These are phyloP conservation scores for Spilogale gracilis DNA, from an alignment of 2,113 vertebrate species.

Conservation along the genomic window DNA sequence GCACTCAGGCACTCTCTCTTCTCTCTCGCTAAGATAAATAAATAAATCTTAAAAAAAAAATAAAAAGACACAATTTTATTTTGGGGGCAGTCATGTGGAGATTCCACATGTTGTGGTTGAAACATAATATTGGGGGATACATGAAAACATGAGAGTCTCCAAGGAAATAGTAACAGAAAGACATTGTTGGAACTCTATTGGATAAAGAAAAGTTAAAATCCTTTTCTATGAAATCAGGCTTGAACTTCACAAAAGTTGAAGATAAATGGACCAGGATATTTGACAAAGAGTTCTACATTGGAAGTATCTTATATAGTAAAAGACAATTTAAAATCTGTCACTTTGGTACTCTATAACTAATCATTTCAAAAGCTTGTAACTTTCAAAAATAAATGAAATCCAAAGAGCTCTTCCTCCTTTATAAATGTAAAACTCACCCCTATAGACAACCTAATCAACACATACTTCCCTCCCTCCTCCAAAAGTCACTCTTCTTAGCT, in stretches of 20 bases:
- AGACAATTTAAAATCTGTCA: background rate
- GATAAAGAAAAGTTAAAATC: background rate
- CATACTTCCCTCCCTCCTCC: background rate
- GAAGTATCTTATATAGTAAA: background rate
- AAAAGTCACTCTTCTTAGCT: background rate
- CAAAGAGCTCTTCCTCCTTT: constrained; percentile 17
- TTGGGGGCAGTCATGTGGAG: background rate
- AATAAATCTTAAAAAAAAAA: background rate
- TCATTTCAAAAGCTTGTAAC: background rate
- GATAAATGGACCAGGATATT: background rate
- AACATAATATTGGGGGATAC: background rate
- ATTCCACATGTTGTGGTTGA: constrained; percentile 2
- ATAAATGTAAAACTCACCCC: background rate
- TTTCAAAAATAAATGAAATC: constrained; percentile 31
- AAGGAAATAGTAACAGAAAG: constrained; percentile 3
- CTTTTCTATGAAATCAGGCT: background rate
- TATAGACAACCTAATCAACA: background rate
- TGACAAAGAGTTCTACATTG: background rate
- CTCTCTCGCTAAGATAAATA: background rate
- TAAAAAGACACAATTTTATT: background rate
- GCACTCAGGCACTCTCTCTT: background rate
- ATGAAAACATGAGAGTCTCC: background rate
- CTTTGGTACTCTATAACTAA: background rate
- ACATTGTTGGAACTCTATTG: background rate
- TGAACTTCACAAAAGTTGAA: background rate